These are phyloP conservation scores for Anastrepha obliqua DNA, from an alignment of 1,140 invertebrate genomes.

Conservation along the genomic window DNA sequence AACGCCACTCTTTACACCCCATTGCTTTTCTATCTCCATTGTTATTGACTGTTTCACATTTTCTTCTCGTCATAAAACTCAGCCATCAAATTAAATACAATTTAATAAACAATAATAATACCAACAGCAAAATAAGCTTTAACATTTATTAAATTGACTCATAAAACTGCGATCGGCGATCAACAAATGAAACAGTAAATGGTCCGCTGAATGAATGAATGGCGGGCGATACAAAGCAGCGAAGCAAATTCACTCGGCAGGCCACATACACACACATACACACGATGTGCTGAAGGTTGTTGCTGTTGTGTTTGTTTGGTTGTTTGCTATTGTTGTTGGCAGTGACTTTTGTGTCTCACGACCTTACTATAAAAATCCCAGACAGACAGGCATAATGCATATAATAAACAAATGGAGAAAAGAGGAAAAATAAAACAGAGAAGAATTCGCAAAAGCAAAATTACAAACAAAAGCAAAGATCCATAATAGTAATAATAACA, in stretches of 20 bases:
- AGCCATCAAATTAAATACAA: conserved; percentile 44
- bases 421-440: background rate
- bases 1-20: too few species aligned
- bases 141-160: conserved; percentile 20
- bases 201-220: background rate
- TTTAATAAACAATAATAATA: conserved; percentile 45
- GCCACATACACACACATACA: background rate
- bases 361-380: conserved; percentile 50
- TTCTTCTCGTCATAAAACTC: background rate
- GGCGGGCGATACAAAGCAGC: conserved; percentile 7
- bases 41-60: background rate
- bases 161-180: conserved; percentile 31
- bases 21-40: background rate
- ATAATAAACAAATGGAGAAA: conserved; percentile 25
- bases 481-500: conserved; percentile 28
- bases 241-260: background rate
- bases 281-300: background rate
- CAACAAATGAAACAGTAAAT: conserved; percentile 27
- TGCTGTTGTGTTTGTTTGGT: background rate
- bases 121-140: background rate
- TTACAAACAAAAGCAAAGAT: background rate
- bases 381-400: conserved; percentile 28
- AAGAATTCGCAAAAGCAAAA: conserved; percentile 3
- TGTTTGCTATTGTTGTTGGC: background rate
- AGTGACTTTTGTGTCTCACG: conserved; percentile 23